Base-by-base conservation (phyloP, 2,797 vertebrate species). In the Hydrophis major region DNA sequence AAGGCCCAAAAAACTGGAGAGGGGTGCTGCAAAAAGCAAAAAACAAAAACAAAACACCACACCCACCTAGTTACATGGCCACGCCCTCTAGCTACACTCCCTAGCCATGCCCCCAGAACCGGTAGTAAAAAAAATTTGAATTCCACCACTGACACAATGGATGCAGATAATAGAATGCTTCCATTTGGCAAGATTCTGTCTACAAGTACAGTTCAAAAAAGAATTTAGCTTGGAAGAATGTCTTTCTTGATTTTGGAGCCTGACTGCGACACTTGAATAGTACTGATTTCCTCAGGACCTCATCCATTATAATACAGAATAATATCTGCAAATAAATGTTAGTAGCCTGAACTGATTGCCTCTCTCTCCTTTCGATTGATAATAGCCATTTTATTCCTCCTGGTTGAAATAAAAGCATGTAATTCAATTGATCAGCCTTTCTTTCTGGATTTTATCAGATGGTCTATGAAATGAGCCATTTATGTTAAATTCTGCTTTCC, bases 351-450 rank as follows among this genome's bases (percentile, higher is more conserved):
- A 22, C 1, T 78, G 55, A 27, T 14, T n/a, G 87, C 22, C 37
- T 28, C 1, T 25, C 47, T 55, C 59, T 28, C 83, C 42, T 88
- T 32, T 13, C 47, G 6, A 16, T 61, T 0, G 0, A 83, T 78
- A 32, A 89, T 28, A 59, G 90, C 50, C 0, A 89, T 60, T 90
- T 57, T 60, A 6, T n/a, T 22, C 27, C 83, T 63, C 55, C 20
- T 14, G n/a, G 13, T 55, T 56, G 93, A 90, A 89, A 69, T 27
- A 42, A 59, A 91, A 88, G 94, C 88, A 42, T 2, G 1, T 42
- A 74, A 86, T 74, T 89, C 6, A 89, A 69, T 50, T 59, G 95
- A 91, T 3, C 87, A 92, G 47, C 4, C 92, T 93, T 7, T 2
- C 28, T 90, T 92, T 32, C 50, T 22, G 74, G 74, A 4, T 22